Percentiles rank a stretch among this genome's conserved stretches.
phyloP scores from a whole-genome alignment of 2,888 invertebrate species.

The Micropterix aruncella region DNA sequence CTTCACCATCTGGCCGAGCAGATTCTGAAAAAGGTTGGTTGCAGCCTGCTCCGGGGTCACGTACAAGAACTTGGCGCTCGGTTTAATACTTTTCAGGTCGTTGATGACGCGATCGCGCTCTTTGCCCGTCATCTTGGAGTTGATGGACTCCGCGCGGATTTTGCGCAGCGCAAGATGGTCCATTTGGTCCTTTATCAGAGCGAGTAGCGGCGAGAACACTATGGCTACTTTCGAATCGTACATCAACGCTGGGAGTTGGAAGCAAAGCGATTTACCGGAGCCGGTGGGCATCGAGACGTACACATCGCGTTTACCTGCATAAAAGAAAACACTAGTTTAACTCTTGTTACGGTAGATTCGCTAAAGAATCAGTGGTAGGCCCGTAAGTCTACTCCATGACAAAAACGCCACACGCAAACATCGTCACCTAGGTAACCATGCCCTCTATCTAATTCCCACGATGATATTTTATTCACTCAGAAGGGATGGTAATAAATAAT shows the following conservation, averaged over 20 bases:
- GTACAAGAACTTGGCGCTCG: slow-evolving; percentile 76
- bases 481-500: too few relatives aligned
- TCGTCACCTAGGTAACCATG: too few relatives aligned
- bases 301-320: slow-evolving; percentile 73
- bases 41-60: slow-evolving; percentile 95
- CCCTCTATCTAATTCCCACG: too few relatives aligned
- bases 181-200: slow-evolving; percentile 94
- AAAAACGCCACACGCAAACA: too few relatives aligned
- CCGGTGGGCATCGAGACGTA: slow-evolving; percentile 98
- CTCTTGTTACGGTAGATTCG: neutral
- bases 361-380: too few relatives aligned
- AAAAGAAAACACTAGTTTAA: slow-evolving; percentile 3
- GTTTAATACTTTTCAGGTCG: slow-evolving; percentile 60
- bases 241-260: slow-evolving; percentile 87
- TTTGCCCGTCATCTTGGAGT: slow-evolving; percentile 72
- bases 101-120: slow-evolving; percentile 65
- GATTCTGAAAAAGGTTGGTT: slow-evolving; percentile 55
- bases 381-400: too few relatives aligned
- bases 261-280: slow-evolving; percentile 93
- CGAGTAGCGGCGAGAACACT: slow-evolving; percentile 91
- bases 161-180: slow-evolving; percentile 66
- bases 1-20: slow-evolving; percentile 55
- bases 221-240: slow-evolving; percentile 70
- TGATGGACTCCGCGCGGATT: slow-evolving; percentile 77
- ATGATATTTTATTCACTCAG: too few relatives aligned